These are phyloP conservation scores for Polymixis flavicincta DNA, from an alignment of 2,888 invertebrate genomes.

Conservation along the genomic window DNA sequence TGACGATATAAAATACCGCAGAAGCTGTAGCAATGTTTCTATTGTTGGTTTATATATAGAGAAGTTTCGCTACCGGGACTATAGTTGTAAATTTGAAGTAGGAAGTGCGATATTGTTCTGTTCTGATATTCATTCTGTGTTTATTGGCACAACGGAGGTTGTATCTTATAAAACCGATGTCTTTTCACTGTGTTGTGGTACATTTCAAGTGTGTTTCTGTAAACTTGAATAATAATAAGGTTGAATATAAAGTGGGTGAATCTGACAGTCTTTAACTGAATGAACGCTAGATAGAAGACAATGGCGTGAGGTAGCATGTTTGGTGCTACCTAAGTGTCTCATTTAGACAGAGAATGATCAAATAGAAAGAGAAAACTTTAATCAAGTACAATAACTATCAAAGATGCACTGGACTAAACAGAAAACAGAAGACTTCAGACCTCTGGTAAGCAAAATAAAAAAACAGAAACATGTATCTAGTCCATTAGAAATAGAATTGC, in stretches of 20 bases:
- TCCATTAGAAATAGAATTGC: conserved; percentile 24
- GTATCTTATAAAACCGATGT: conserved; percentile 24
- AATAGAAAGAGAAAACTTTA: conserved; percentile 36
- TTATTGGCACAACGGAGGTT: conserved; percentile 30
- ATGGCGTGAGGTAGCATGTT: conserved; percentile 17
- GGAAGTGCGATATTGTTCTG: conserved; percentile 58
- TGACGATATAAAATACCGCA: conserved; percentile 66
- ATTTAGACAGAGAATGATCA: conserved; percentile 16
- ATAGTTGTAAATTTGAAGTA: conserved; percentile 60
- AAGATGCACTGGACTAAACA: conserved; percentile 53
- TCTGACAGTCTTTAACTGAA: not conserved
- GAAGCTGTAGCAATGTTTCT: conserved; percentile 66
- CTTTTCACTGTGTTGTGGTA: conserved; percentile 33
- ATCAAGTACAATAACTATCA: not conserved
- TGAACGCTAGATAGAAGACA: conserved; percentile 1
- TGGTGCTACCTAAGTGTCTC: conserved; percentile 3
- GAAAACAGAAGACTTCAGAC: conserved; percentile 32
- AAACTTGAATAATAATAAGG: conserved; percentile 1
- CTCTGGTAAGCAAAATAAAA: conserved; percentile 44
- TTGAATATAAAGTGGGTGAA: conserved; percentile 24
- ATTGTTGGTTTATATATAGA: conserved; percentile 60
- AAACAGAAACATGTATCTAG: conserved; percentile 12
- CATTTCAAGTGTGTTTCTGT: conserved; percentile 26
- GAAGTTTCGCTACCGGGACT: conserved; percentile 41
- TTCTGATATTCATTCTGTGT: conserved; percentile 36